Percentiles rank a stretch among this genome's conserved stretches.
Conservation (phyloP, 2,797 vertebrate species). For the Trachurus trachurus region DNA sequence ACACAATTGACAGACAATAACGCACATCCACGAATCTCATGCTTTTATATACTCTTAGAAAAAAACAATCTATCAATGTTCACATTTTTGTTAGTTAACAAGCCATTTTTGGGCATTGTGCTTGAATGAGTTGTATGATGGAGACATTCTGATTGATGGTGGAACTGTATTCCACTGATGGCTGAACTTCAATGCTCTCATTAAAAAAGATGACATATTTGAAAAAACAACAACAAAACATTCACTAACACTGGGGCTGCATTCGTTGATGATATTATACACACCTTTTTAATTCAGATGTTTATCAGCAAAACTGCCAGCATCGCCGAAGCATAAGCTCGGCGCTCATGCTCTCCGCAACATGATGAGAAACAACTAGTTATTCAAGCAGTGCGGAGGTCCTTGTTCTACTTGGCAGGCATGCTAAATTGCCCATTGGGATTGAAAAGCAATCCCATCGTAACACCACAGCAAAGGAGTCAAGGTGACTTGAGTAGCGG, state of each 20-base stretch:
- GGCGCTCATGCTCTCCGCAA: slow-evolving; percentile 32
- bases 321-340: slow-evolving; percentile 18
- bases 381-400: slow-evolving; percentile 55
- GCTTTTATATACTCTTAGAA: too few species aligned
- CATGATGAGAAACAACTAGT: slow-evolving; percentile 53
- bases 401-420: slow-evolving; percentile 65
- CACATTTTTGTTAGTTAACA: too few species aligned
- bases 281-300: slow-evolving; percentile 16
- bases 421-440: slow-evolving; percentile 68
- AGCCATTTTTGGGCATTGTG: too few species aligned
- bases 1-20: too few species aligned
- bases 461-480: slow-evolving; percentile 56
- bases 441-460: slow-evolving; percentile 51
- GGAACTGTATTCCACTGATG: too few species aligned
- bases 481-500: slow-evolving; percentile 72
- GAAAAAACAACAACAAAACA: not conserved
- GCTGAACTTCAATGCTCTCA: not conserved
- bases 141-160: too few species aligned
- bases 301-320: slow-evolving; percentile 25
- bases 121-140: too few species aligned
- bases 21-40: too few species aligned
- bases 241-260: slow-evolving; percentile 13
- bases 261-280: slow-evolving; percentile 9
- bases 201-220: slow-evolving; percentile 16
- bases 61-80: too few species aligned